Evolutionary conservation across 2,113 vertebrate species (phyloP).

Genomic region (Gambusia affinis): DNA sequence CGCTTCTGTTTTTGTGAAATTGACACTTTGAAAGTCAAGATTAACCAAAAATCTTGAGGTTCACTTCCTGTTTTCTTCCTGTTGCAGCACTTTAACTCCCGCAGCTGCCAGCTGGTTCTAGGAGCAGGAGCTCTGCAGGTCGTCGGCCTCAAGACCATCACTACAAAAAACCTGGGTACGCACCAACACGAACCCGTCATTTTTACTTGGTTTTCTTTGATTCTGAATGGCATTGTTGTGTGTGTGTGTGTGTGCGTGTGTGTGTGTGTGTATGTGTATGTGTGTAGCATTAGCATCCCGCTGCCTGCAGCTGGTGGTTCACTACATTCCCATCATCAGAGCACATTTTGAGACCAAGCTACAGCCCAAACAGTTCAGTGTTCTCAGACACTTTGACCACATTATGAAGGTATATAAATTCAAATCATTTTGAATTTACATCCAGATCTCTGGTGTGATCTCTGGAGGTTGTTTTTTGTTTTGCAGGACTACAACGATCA

Average conservation of each 20-base stretch:
- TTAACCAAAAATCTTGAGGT: no score
- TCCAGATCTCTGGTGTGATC: not conserved
- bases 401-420: constrained; percentile 90
- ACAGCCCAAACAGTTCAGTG: constrained; percentile 92
- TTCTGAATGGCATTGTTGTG: not conserved
- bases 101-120: constrained; percentile 96
- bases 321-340: constrained; percentile 95
- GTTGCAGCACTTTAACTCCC: constrained; percentile 96
- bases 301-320: constrained; percentile 95
- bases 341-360: constrained; percentile 94
- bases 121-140: constrained; percentile 96
- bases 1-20: no score
- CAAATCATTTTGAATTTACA: not conserved
- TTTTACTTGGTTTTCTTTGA: not conserved
- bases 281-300: constrained; percentile 90
- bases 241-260: constrained; percentile 27
- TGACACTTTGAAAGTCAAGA: no score
- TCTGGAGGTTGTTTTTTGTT: not conserved
- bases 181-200: not conserved
- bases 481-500: constrained; percentile 97
- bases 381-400: constrained; percentile 96
- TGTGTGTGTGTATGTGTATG: constrained; percentile 27
- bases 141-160: constrained; percentile 98
- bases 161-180: constrained; percentile 96
- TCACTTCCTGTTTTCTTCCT: not conserved